Conservation (phyloP, 1,140 invertebrate genomes). For the Aphidius ervi region DNA sequence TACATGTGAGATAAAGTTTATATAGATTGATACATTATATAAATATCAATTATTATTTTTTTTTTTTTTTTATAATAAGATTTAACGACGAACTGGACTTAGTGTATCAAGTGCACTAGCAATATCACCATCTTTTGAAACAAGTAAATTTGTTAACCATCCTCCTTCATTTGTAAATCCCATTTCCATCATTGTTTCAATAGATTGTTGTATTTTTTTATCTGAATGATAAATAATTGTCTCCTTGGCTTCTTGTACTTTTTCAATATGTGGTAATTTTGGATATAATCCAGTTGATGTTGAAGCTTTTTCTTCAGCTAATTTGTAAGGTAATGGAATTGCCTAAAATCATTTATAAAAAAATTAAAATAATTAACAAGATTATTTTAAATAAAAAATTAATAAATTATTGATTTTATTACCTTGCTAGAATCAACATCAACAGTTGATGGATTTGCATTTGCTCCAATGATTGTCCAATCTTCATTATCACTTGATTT, state of each 20-base stretch:
- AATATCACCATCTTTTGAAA: conserved; percentile 66
- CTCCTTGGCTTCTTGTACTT: not conserved
- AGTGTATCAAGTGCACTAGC: conserved; percentile 66
- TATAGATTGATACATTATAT: not conserved
- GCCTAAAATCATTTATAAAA: conserved; percentile 16
- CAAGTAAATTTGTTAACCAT: conserved; percentile 58
- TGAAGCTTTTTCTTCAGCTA: conserved; percentile 11
- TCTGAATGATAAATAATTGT: conserved; percentile 46
- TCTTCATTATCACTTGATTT: conserved; percentile 31
- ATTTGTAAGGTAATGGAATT: conserved; percentile 12
- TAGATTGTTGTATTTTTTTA: conserved; percentile 58
- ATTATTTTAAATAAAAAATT: not conserved
- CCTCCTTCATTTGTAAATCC: conserved; percentile 74
- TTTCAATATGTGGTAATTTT: conserved; percentile 25
- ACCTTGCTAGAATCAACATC: conserved; percentile 21
- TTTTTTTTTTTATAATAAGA: too few relatives aligned
- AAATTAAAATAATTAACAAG: conserved; percentile 2
- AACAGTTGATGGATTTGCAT: not conserved
- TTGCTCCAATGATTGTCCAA: conserved; percentile 33
- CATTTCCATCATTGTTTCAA: conserved; percentile 74
- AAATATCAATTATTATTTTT: too few relatives aligned
- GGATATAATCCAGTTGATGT: conserved; percentile 30
- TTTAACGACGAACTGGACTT: conserved; percentile 20
- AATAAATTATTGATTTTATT: conserved; percentile 5
- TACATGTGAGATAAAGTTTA: too few relatives aligned